These are phyloP conservation scores for Leucoraja ocellata DNA, from an alignment of 2,797 vertebrate genomes.

Conservation along the genomic window DNA sequence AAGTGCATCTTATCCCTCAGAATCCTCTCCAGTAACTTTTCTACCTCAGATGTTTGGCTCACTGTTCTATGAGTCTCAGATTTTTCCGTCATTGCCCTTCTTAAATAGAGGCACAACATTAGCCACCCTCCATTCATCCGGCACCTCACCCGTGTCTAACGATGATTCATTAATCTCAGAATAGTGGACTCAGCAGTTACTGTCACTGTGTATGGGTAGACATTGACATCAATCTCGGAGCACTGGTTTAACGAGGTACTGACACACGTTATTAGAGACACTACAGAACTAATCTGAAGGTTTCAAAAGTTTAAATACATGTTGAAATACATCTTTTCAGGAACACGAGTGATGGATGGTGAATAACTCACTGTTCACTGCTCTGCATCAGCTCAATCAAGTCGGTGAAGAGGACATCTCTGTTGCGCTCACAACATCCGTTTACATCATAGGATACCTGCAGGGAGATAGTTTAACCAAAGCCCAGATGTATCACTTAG, in stretches of 20 bases:
- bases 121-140: too few relatives aligned
- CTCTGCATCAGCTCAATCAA: constrained; percentile 96
- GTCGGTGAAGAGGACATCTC: constrained; percentile 87
- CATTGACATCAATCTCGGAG: not conserved
- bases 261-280: not conserved
- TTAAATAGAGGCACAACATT: too few relatives aligned
- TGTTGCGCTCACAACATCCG: constrained; percentile 88
- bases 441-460: constrained; percentile 86
- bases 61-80: too few relatives aligned
- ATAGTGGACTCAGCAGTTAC: not conserved
- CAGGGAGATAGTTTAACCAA: not conserved
- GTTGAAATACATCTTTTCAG: not conserved
- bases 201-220: not conserved
- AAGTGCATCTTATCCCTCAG: too few relatives aligned
- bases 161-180: too few relatives aligned
- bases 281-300: not conserved
- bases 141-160: too few relatives aligned
- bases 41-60: too few relatives aligned
- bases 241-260: not conserved
- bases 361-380: constrained; percentile 78
- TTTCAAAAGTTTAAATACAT: not conserved
- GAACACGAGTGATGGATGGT: not conserved
- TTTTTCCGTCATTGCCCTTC: too few relatives aligned
- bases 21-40: too few relatives aligned
- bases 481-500: not conserved